Evolutionary conservation across 1,140 invertebrate species (phyloP).

Genomic region (Hydropsyche tenuis): DNA sequence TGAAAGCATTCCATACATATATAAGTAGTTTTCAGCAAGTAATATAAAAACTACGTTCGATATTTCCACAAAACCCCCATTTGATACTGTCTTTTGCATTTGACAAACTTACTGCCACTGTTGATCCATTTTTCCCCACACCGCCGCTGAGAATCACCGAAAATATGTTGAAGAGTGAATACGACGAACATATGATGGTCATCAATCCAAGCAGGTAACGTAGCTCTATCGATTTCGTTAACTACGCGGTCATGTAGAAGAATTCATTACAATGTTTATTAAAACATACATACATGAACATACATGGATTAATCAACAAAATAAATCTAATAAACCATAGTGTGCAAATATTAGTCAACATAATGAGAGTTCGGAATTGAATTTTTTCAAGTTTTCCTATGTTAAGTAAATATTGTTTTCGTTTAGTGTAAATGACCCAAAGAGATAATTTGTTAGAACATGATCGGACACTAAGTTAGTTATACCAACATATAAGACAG

Average conservation of each 20-base stretch:
- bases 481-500: no score
- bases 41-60: not conserved
- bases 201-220: slow-evolving; percentile 76
- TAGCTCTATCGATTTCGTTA: slow-evolving; percentile 65
- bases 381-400: no score
- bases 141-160: slow-evolving; percentile 89
- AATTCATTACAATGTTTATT: slow-evolving; percentile 13
- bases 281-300: not conserved
- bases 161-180: slow-evolving; percentile 73
- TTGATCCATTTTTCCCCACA: slow-evolving; percentile 95
- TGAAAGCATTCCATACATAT: slow-evolving; percentile 25
- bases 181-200: slow-evolving; percentile 71
- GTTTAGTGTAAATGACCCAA: no score
- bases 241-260: slow-evolving; percentile 50
- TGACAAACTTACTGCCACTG: slow-evolving; percentile 78
- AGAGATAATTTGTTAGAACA: no score
- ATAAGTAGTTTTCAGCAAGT: not conserved
- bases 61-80: not conserved
- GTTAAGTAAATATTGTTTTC: no score
- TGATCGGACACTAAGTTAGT: no score
- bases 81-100: not conserved
- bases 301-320: not conserved
- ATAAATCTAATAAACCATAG: not conserved
- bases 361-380: no score
- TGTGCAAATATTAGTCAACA: not conserved